Evolutionary conservation across 2,888 invertebrate species (phyloP).

Genomic region (Acholoe squamosa): DNA sequence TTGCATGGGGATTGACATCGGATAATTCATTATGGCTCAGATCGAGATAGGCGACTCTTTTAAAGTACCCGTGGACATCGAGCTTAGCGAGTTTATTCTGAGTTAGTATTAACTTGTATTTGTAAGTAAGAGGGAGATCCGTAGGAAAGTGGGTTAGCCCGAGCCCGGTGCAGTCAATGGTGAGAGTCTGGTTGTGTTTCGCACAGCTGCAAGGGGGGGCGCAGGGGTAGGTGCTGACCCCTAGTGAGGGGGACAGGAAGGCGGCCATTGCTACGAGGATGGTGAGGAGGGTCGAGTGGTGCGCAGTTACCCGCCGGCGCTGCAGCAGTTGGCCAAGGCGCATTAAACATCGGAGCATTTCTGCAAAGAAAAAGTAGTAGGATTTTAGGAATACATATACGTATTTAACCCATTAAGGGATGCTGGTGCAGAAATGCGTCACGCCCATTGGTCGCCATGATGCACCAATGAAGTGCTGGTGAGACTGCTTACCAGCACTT

Average conservation of each 20-base stretch:
- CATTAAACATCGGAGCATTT: not conserved
- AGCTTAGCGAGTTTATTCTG: not conserved
- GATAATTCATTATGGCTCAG: conserved; percentile 26
- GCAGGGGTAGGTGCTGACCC: conserved; percentile 55
- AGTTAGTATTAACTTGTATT: not conserved
- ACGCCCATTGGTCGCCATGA: too few species aligned
- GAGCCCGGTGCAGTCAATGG: conserved; percentile 26
- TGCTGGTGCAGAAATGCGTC: too few species aligned
- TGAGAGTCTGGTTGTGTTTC: conserved; percentile 48
- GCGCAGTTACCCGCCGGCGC: not conserved
- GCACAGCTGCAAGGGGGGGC: conserved; percentile 43
- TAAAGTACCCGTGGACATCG: not conserved
- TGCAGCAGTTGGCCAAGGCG: not conserved
- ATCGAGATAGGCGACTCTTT: conserved; percentile 30
- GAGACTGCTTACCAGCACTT: too few species aligned
- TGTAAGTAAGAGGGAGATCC: conserved; percentile 9
- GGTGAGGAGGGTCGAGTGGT: not conserved
- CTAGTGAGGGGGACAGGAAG: conserved; percentile 13
- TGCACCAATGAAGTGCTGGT: too few species aligned
- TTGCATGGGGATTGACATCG: conserved; percentile 23
- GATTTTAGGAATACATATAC: too few species aligned
- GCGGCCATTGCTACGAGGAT: not conserved
- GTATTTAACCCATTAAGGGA: too few species aligned
- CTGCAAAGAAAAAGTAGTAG: not conserved
- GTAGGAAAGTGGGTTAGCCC: not conserved